Percentiles rank a stretch among this genome's conserved stretches.
Evolutionary conservation across 2,113 vertebrate species (phyloP).

Genomic region (Tapirus terrestris): DNA sequence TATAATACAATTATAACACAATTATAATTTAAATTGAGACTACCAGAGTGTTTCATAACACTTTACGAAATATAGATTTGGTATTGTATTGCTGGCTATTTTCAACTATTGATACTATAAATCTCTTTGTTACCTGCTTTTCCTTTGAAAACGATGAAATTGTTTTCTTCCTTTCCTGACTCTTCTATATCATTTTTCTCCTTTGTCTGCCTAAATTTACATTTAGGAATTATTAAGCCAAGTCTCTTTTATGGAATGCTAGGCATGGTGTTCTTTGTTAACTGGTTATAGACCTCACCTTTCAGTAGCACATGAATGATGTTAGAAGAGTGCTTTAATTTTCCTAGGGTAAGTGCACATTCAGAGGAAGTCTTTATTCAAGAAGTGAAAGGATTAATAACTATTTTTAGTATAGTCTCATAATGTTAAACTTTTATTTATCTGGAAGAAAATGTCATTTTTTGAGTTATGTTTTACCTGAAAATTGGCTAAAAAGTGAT

Average conservation of each 20-base stretch:
- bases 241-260: background rate
- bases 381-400: constrained; percentile 44
- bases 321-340: constrained; percentile 27
- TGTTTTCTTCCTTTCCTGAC: background rate
- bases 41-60: constrained; percentile 37
- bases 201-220: constrained; percentile 20
- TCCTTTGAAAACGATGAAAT: constrained; percentile 44
- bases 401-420: constrained; percentile 30
- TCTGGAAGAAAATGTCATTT: constrained; percentile 13
- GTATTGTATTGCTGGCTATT: background rate
- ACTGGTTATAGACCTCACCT: background rate
- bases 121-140: background rate
- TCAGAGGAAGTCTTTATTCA: constrained; percentile 48
- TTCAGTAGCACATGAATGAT: background rate
- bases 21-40: background rate
- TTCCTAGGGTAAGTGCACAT: background rate
- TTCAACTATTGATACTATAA: constrained; percentile 21
- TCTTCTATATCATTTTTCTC: background rate
- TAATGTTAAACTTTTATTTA: constrained; percentile 42
- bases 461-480: constrained; percentile 10
- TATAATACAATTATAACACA: background rate
- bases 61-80: constrained; percentile 25
- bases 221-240: constrained; percentile 32
- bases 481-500: constrained; percentile 44
- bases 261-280: constrained; percentile 32